A percentile compares a stretch with the other conserved stretches of the same genome.
Evolutionary conservation across 1,140 invertebrate species (phyloP).

Genomic region (Pristionchus pacificus): DNA sequence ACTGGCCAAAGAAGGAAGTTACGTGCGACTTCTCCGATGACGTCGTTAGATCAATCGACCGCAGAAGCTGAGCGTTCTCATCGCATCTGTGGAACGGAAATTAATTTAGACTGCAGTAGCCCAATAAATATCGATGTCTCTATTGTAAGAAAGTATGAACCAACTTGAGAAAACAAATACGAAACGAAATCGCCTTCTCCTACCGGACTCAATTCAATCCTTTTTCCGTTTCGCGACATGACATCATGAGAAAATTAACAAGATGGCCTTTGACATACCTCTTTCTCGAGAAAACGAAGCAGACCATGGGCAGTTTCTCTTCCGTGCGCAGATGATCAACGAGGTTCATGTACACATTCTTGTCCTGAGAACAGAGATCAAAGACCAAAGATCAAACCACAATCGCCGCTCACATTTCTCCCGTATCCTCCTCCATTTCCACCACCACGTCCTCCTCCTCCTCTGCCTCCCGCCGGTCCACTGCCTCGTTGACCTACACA

Average conservation of each 20-base stretch:
- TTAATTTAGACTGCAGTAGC: neutral
- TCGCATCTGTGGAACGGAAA: slow-evolving; percentile 64
- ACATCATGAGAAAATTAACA: neutral
- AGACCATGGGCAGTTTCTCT: slow-evolving; percentile 83
- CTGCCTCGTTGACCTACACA: too few relatives aligned
- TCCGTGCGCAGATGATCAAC: slow-evolving; percentile 73
- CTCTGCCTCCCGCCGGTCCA: slow-evolving; percentile 1
- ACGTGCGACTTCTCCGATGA: slow-evolving; percentile 77
- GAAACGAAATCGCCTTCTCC: too few relatives aligned
- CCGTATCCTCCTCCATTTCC: slow-evolving; percentile 27
- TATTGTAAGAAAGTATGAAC: too few relatives aligned
- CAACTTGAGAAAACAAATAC: neutral
- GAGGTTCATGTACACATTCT: slow-evolving; percentile 78
- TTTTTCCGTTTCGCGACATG: too few relatives aligned
- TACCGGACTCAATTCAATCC: too few relatives aligned
- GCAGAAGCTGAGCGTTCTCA: slow-evolving; percentile 69
- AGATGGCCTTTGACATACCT: too few relatives aligned
- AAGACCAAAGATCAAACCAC: neutral
- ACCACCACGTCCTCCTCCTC: neutral
- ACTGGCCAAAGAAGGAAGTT: slow-evolving; percentile 75
- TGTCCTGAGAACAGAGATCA: slow-evolving; percentile 63
- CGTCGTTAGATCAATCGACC: slow-evolving; percentile 75
- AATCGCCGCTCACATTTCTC: neutral
- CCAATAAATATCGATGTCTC: neutral
- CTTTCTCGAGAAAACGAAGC: slow-evolving; percentile 87